Conservation (phyloP, 2,888 invertebrate genomes). For the Aleiodes testaceus region DNA sequence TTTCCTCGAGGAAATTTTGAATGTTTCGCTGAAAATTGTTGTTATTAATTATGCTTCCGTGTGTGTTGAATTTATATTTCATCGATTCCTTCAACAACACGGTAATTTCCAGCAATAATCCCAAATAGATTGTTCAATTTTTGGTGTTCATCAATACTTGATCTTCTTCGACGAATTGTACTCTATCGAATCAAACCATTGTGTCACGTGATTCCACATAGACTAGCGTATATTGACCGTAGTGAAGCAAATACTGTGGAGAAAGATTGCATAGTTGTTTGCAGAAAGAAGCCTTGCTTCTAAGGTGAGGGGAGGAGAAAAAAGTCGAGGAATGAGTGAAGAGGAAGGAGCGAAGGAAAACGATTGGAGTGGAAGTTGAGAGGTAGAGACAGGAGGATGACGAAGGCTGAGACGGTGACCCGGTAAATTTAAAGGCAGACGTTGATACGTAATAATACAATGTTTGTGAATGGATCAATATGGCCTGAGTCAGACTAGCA, state of each 20-base stretch:
- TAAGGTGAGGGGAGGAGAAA: constrained; percentile 4
- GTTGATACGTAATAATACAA: constrained; percentile 22
- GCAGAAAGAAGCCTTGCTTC: constrained; percentile 32
- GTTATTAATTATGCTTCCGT: constrained; percentile 3
- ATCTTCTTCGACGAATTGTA: constrained; percentile 1
- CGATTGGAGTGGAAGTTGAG: constrained; percentile 9
- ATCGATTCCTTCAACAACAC: not conserved
- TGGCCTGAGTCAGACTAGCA: not conserved
- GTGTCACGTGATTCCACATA: constrained; percentile 21
- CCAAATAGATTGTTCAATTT: not conserved
- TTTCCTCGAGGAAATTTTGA: not conserved
- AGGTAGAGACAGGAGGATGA: constrained; percentile 10
- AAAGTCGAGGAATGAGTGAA: constrained; percentile 7
- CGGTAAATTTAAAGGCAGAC: constrained; percentile 26
- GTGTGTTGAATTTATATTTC: not conserved
- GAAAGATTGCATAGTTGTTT: constrained; percentile 49
- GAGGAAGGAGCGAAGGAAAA: constrained; percentile 7
- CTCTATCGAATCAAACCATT: constrained; percentile 29
- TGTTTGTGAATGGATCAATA: constrained; percentile 25
- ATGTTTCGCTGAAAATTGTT: not conserved
- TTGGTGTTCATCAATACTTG: constrained; percentile 5
- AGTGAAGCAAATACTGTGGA: constrained; percentile 37
- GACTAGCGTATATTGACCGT: constrained; percentile 30
- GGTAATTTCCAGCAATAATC: constrained; percentile 4
- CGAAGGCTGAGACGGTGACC: constrained; percentile 28